Conservation (phyloP, 1,140 invertebrate species). For the Neoseiulus cucumeris region DNA sequence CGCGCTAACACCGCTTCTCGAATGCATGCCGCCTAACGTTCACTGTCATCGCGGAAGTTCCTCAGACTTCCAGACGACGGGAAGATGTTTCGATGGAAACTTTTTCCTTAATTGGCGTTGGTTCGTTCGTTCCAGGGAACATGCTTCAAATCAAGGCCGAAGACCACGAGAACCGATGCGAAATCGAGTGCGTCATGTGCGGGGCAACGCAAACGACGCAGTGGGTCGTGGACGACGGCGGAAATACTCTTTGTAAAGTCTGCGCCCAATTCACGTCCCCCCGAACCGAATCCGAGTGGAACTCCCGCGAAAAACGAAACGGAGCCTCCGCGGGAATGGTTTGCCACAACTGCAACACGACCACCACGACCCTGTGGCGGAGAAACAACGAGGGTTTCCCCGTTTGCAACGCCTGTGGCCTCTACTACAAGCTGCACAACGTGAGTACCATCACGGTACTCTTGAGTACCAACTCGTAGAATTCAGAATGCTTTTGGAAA, state of each 20-base stretch:
- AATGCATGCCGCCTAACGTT: too few relatives aligned
- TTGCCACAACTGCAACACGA: conserved; percentile 87
- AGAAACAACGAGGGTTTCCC: conserved; percentile 85
- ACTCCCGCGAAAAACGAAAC: too few relatives aligned
- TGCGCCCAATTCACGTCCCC: neutral
- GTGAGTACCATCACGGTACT: conserved; percentile 44
- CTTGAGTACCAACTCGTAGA: too few relatives aligned
- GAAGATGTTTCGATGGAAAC: too few relatives aligned
- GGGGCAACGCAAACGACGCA: neutral
- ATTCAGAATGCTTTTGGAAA: too few relatives aligned
- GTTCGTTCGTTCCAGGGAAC: too few relatives aligned
- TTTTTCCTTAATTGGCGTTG: too few relatives aligned
- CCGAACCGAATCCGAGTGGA: too few relatives aligned
- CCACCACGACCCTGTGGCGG: conserved; percentile 82
- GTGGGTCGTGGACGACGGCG: neutral
- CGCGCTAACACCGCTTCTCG: too few relatives aligned
- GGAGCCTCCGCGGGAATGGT: conserved; percentile 40
- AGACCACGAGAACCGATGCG: neutral
- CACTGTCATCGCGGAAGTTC: too few relatives aligned
- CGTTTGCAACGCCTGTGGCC: conserved; percentile 88
- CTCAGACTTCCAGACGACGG: too few relatives aligned
- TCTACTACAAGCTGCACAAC: conserved; percentile 93
- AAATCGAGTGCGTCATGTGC: neutral
- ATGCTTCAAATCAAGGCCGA: too few relatives aligned
- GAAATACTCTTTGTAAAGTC: neutral